Base-by-base conservation (phyloP, 2,888 invertebrate genomes). In the Rutpela maculata region DNA sequence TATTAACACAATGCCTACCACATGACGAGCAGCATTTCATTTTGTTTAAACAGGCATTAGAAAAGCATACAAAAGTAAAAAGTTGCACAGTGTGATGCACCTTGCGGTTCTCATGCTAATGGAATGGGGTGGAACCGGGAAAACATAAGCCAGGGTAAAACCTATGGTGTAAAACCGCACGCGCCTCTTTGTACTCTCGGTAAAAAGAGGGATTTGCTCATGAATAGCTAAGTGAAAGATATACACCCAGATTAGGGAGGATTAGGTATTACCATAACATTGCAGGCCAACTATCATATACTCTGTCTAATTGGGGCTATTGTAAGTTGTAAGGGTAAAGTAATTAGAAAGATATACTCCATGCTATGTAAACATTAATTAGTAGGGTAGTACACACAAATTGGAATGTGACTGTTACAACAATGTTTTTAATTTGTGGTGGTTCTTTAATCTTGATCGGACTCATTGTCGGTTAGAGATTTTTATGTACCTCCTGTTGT, bases 171-270 rank as follows among this genome's bases (percentile, higher is more conserved):
- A 85, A 85, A 85, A 85, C 84, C 86, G 86, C 86, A 86, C 85
- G 85, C 85, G 84, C 83, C 86, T 85, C 84, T 84, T 85, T 86
- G 71, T 76, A 63, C 63, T 26, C 55, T 38, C 60, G 26, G 50
- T 85, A 84, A 86, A 87, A 86, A 86, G 84, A 84, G 85, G 85
- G 85, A 84, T 86, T 35, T 86, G 85, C 83, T 82, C 85, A 86
- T 87, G 87, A 87, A 87, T 87, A 84, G 85, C 86, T 86, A 86
- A 87, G 86, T 87, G 87, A 87, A 87, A 87, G 86, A 87, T 87
- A 87, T 86, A 87, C 86, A 85, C 84, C 83, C 84, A 84, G 87
- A 87, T 87, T 87, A 87, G 80, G 78, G 81, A 79, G 84, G 86
- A 86, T 87, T 87, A 85, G 79, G 78, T 79, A 85, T 85, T 86